Evolutionary conservation across 64 coral and sea anemone genomes (phyloP), one percentile per base, ranked within the genome.

Genomic region (Porites australiensis): DNA sequence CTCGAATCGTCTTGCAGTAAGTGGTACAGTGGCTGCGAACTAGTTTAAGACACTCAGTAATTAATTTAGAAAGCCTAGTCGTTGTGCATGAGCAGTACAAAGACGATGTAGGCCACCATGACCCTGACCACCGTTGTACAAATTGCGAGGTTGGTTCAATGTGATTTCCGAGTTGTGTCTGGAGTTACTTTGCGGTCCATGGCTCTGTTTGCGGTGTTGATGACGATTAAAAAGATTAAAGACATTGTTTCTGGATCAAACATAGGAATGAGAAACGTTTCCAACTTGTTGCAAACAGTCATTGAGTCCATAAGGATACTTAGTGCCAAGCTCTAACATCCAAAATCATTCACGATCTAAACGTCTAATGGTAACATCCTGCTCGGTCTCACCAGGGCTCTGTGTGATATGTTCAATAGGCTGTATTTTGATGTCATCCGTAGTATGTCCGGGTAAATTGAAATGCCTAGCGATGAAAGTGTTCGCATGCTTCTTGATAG

Each of bases 251-350:
- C 27, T 37, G 27, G 27, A 37, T 37, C 27, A 1, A 37, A 37
- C 27, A 37, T 37, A 37, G 60, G 14, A 13, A 58, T 37, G 22
- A 49, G 27, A 64, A 8, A 65, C 19, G 65, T 64, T 64, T 84
- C 27, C 59, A 19, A 84, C 58, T 67, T 49, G 60, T 50, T 65
- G 13, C 11, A 61, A 84, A 13, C 21, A 20, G 49, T 67, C 62
- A 68, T 84, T 84, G 48, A 84, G 82, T 68, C 61, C 82, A 84
- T 84, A 84, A 50, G 58, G 80, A 64, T 83, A 64, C 80, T 66
- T 46, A 55, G 77, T 58, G 50, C 12, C 77, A 50, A 48, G 77
- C 54, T 79, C 77, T 79, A 79, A 79, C 77, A 79, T 53, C 77
- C 77, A 79, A 79, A 79, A 79, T 2, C 50, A 48, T 79, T 79